Percentiles rank a stretch among this genome's conserved stretches.
Evolutionary conservation across 1,140 invertebrate species (phyloP).

Genomic region (Aphis gossypii): DNA sequence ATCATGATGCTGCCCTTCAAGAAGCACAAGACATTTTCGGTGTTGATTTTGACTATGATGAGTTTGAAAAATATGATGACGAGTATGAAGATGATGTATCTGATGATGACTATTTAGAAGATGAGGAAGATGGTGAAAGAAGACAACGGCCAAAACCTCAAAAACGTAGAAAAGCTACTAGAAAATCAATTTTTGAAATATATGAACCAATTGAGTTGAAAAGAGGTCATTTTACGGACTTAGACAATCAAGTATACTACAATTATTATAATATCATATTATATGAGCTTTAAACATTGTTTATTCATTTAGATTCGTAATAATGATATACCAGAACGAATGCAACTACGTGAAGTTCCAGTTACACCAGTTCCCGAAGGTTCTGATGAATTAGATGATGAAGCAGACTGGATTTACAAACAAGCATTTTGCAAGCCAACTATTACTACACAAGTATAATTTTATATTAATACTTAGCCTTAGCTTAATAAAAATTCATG

Average conservation of each 20-base stretch:
- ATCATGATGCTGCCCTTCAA: constrained; percentile 91
- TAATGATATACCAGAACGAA: constrained; percentile 88
- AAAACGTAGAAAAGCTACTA: constrained; percentile 76
- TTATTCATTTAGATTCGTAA: constrained; percentile 73
- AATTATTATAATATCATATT: constrained; percentile 10
- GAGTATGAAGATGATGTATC: constrained; percentile 84
- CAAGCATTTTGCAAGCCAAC: constrained; percentile 87
- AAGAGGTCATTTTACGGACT: constrained; percentile 92
- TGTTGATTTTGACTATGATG: constrained; percentile 97
- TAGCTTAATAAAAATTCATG: neutral
- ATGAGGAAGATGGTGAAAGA: constrained; percentile 73
- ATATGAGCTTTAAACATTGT: neutral
- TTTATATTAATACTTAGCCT: neutral
- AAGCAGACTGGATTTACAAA: constrained; percentile 97
- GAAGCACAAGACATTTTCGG: constrained; percentile 99
- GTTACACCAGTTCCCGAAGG: constrained; percentile 81
- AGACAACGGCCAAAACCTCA: constrained; percentile 62
- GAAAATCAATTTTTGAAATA: constrained; percentile 92
- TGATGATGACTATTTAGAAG: constrained; percentile 78
- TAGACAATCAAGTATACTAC: constrained; percentile 82
- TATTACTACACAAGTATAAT: constrained; percentile 77
- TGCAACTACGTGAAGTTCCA: constrained; percentile 90
- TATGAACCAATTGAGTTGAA: constrained; percentile 98
- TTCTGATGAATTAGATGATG: constrained; percentile 88
- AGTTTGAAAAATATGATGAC: constrained; percentile 89